Percentiles rank a stretch among this genome's conserved stretches.
These are phyloP conservation scores for Ailurus styani DNA, from an alignment of 2,113 vertebrate genomes.

Conservation along the genomic window DNA sequence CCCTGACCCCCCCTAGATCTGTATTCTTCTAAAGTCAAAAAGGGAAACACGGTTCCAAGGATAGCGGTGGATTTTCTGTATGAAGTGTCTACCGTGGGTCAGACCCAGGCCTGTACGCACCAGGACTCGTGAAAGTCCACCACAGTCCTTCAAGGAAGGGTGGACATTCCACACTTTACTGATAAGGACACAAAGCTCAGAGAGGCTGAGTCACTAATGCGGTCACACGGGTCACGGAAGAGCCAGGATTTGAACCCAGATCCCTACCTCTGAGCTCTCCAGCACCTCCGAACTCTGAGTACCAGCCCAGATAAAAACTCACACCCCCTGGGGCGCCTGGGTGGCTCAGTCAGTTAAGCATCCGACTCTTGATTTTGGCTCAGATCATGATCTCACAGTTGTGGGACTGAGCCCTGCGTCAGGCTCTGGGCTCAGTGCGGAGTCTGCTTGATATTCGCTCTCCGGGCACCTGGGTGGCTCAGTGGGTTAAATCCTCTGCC, in stretches of 20 bases:
- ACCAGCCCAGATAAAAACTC: neutral
- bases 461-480: too few relatives aligned
- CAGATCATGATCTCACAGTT: too few relatives aligned
- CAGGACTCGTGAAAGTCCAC: neutral
- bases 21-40: neutral
- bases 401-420: too few relatives aligned
- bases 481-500: too few relatives aligned
- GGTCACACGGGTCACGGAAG: neutral
- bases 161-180: neutral
- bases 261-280: neutral
- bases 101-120: fast-evolving
- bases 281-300: neutral
- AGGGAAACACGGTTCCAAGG: neutral
- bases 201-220: neutral
- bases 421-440: too few relatives aligned
- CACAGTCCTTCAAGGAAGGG: neutral
- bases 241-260: neutral
- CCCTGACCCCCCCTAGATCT: neutral
- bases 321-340: neutral
- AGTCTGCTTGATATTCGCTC: too few relatives aligned
- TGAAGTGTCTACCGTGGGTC: neutral
- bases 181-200: neutral
- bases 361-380: neutral
- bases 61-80: neutral
- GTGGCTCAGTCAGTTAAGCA: neutral